phyloP scores from a whole-genome alignment of 2,888 invertebrate species.

The Zeuzera pyrina region DNA sequence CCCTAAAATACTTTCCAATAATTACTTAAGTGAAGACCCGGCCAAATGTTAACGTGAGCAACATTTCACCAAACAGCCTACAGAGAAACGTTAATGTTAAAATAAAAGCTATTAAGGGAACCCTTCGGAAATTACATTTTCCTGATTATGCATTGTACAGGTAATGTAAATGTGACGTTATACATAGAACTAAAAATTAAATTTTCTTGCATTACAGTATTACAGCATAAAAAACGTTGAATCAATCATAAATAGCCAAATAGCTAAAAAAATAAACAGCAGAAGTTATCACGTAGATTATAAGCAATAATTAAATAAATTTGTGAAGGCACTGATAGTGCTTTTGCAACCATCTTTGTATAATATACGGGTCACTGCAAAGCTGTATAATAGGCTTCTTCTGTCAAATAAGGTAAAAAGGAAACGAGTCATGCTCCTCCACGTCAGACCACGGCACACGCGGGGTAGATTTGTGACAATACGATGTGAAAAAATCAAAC shows the following conservation, averaged over 20 bases:
- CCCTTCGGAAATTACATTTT: constrained; percentile 27
- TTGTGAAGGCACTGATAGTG: no score
- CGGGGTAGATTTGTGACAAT: no score
- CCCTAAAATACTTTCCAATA: constrained; percentile 19
- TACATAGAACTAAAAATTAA: constrained; percentile 8
- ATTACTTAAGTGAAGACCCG: constrained; percentile 16
- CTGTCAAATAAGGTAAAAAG: no score
- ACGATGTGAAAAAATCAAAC: no score
- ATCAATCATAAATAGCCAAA: neutral
- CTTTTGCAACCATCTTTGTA: no score
- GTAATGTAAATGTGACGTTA: constrained; percentile 11
- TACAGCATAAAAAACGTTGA: neutral
- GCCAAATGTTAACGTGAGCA: constrained; percentile 12
- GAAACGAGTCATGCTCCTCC: no score
- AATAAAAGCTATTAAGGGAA: constrained; percentile 16
- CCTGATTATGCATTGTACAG: constrained; percentile 22
- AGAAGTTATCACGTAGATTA: neutral
- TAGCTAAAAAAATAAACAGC: neutral
- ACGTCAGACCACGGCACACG: no score
- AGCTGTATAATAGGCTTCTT: no score
- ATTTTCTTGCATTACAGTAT: neutral
- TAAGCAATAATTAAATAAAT: neutral
- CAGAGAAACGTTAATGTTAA: constrained; percentile 20
- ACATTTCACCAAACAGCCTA: constrained; percentile 14
- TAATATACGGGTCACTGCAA: no score